Percentiles rank a stretch among this genome's conserved stretches.
phyloP scores from a whole-genome alignment of 2,797 vertebrate species.

The Margarornis squamiger region DNA sequence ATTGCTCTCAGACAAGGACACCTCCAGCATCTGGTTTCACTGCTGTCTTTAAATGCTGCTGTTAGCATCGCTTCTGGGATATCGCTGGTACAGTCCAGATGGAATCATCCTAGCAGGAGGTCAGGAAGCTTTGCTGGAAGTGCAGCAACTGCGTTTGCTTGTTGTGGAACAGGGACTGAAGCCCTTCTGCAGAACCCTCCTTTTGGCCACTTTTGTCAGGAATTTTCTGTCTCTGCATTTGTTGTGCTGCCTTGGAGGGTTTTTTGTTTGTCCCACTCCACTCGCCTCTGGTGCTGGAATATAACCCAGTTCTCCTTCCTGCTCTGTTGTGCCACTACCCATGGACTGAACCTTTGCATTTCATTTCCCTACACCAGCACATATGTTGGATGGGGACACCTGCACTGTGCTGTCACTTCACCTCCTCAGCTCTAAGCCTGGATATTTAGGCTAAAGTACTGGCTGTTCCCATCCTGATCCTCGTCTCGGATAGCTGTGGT shows the following conservation, averaged over 20 bases:
- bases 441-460: not conserved
- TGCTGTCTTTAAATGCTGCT: not conserved
- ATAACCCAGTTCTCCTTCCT: not conserved
- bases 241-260: not conserved
- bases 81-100: not conserved
- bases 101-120: not conserved
- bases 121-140: not conserved
- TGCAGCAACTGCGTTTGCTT: not conserved
- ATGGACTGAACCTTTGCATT: not conserved
- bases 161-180: not conserved
- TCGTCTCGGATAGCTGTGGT: not conserved
- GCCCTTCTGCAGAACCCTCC: not conserved
- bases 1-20: not conserved
- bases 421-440: not conserved
- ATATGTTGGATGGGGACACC: not conserved
- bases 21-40: not conserved
- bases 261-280: not conserved
- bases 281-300: not conserved
- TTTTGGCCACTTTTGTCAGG: not conserved
- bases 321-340: not conserved
- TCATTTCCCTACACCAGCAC: fast-evolving
- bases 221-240: not conserved
- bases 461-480: not conserved
- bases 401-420: not conserved
- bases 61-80: not conserved